Percentiles rank a stretch among this genome's conserved stretches.
phyloP scores from a whole-genome alignment of 2,113 vertebrate genomes.

The Menura novaehollandiae region DNA sequence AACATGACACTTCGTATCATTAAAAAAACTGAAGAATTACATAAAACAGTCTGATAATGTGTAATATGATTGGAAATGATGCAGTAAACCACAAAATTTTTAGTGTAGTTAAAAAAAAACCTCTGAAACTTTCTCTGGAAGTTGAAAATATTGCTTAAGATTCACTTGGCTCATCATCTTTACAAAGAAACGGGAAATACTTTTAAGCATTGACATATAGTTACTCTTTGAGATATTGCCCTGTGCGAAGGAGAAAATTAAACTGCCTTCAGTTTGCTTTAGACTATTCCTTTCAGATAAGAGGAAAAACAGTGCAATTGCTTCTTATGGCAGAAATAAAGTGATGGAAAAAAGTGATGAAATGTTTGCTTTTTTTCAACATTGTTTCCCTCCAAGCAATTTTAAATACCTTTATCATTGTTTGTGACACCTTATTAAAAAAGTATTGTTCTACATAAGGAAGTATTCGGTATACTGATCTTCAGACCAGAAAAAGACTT shows the following conservation, averaged over 20 bases:
- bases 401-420: slow-evolving; percentile 26
- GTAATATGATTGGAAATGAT: not conserved
- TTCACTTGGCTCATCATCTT: not conserved
- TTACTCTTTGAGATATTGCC: slow-evolving; percentile 11
- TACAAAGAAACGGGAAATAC: not conserved
- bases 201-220: not conserved
- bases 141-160: not conserved
- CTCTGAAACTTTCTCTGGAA: not conserved
- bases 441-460: not conserved
- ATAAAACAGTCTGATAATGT: not conserved
- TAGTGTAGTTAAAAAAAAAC: not conserved
- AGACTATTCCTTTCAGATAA: slow-evolving; percentile 32
- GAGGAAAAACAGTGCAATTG: slow-evolving; percentile 6
- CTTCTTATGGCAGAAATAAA: slow-evolving; percentile 31
- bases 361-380: not conserved
- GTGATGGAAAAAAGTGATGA: not conserved
- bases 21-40: not conserved
- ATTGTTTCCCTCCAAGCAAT: not conserved
- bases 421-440: not conserved
- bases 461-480: not conserved
- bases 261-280: slow-evolving; percentile 39
- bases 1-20: not conserved
- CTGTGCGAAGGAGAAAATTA: slow-evolving; percentile 43
- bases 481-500: not conserved
- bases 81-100: not conserved